A percentile compares a stretch with the other conserved stretches of the same genome.
These are phyloP conservation scores for Ips nitidus DNA, from an alignment of 1,140 invertebrate genomes.

Conservation along the genomic window DNA sequence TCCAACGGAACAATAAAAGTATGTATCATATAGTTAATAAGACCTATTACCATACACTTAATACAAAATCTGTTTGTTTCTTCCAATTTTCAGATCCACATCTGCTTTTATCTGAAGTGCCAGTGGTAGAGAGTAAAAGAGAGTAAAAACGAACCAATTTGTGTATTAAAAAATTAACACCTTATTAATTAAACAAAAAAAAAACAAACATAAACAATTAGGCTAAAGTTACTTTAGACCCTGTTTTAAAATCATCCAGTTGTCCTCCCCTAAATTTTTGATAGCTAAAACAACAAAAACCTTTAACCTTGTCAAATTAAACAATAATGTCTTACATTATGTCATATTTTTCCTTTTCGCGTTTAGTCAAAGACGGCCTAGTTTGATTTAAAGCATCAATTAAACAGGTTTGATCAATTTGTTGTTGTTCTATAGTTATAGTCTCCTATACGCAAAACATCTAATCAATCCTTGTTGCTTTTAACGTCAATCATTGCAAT, in stretches of 20 bases:
- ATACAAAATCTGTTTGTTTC: not conserved
- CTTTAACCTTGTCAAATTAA: not conserved
- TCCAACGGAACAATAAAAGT: too few species aligned
- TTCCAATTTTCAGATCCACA: too few species aligned
- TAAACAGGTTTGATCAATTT: not conserved
- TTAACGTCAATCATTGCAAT: not conserved
- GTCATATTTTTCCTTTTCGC: constrained; percentile 65
- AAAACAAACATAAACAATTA: constrained; percentile 16
- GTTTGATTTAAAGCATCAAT: constrained; percentile 61
- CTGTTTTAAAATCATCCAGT: constrained; percentile 21
- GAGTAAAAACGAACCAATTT: not conserved
- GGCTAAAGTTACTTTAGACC: constrained; percentile 36
- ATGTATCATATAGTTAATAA: not conserved
- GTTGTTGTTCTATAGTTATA: not conserved
- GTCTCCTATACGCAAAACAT: not conserved
- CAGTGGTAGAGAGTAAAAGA: not conserved
- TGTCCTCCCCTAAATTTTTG: constrained; percentile 36
- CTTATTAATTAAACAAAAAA: not conserved
- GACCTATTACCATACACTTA: not conserved
- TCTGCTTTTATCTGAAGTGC: too few species aligned
- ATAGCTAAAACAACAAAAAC: constrained; percentile 38
- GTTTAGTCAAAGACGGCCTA: constrained; percentile 64
- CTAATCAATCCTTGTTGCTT: not conserved
- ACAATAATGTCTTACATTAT: constrained; percentile 57
- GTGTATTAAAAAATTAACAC: not conserved